Evolutionary conservation across 2,888 invertebrate genomes (phyloP), one percentile per base, ranked within the genome.

Genomic region (Phlogophora meticulosa): DNA sequence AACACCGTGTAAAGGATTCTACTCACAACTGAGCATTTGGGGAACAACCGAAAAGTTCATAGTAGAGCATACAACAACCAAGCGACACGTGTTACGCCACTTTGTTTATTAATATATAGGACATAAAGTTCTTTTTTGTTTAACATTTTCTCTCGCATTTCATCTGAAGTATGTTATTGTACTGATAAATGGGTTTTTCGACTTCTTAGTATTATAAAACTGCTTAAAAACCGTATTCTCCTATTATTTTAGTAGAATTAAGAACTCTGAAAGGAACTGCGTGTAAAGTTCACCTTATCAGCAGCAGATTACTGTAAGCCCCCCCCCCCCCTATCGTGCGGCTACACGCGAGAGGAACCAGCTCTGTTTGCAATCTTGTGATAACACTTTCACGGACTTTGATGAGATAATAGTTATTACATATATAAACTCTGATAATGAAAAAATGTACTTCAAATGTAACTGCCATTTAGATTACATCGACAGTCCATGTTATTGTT

Each of bases 1-100:
- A 49, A 10, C 17, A 4, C 42, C 7, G 7, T 36, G 22, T 51
- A 49, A 11, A 60, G 11, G 15, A 43, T 13, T 53, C 73, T 74
- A 74, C 36, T 15, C 64, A 77, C 59, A 71, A 74, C 49, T 74
- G 74, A 74, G 74, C 74, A 56, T 7, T 58, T 2, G 0, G 7
- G 24, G 10, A 57, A 70, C 77, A 64, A 64, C 72, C 69, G 10
- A 63, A 20, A 2, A 9, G 43, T 38, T 10, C n/a, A 1, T 0
- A 7, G 11, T 4, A 46, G 13, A 38, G 17, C 3, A n/a, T 15
- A n/a, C 9, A 20, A 32, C 22, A 2, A 32, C 17, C 20, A 11
- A 32, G 5, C 2, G 20, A 10, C 9, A 32, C 0, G 4, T 11
- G 9, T 11, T 11, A 1, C 36, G 28, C 2, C 20, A 45, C 9